Conservation (phyloP, 64 coral and sea anemone species). For the Orbicella faveolata region DNA sequence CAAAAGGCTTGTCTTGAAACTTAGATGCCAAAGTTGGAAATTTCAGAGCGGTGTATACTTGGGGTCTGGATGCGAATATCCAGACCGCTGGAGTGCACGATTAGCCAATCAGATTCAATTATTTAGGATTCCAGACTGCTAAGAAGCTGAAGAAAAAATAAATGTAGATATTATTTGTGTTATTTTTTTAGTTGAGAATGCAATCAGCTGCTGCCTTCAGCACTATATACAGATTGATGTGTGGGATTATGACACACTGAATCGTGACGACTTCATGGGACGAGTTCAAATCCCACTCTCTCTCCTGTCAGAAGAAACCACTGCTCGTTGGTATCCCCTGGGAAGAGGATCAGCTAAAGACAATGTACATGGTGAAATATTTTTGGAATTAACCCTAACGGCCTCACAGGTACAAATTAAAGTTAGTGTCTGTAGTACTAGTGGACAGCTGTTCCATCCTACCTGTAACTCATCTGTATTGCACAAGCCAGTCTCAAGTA, state of each 20-base stretch:
- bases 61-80: no score
- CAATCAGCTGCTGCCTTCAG: conserved; percentile 38
- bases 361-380: conserved; percentile 76
- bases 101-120: no score
- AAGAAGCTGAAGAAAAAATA: no score
- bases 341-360: conserved; percentile 66
- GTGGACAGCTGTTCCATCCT: no score
- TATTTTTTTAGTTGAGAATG: conserved; percentile 44
- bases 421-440: background rate
- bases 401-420: conserved; percentile 68
- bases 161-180: no score
- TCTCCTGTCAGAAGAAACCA: conserved; percentile 58
- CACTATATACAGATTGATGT: conserved; percentile 84
- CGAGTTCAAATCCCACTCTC: conserved; percentile 79
- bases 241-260: conserved; percentile 95
- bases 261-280: conserved; percentile 99
- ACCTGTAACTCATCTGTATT: no score
- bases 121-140: no score
- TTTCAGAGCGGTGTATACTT: no score
- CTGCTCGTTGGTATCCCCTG: conserved; percentile 77
- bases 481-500: no score
- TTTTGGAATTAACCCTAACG: conserved; percentile 69
- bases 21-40: no score
- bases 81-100: no score
- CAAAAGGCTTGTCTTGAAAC: no score